These are phyloP conservation scores for Aphodius granarius DNA, from an alignment of 2,888 invertebrate species.

Conservation along the genomic window DNA sequence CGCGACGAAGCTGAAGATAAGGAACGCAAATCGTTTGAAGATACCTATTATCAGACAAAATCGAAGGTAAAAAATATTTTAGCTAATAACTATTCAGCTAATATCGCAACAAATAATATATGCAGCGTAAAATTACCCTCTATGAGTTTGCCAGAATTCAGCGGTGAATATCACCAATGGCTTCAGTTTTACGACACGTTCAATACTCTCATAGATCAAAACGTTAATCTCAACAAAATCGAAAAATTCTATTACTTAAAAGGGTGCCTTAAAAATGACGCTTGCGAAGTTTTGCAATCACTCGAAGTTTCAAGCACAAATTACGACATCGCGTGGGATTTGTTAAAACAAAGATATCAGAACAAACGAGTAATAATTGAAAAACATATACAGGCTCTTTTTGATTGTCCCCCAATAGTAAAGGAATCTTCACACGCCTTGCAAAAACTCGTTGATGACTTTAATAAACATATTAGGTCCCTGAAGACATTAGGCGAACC, in stretches of 20 bases:
- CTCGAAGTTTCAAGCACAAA: slow-evolving; percentile 23
- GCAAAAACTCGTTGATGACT: slow-evolving; percentile 31
- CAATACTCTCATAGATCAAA: slow-evolving; percentile 24
- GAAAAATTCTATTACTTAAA: slow-evolving; percentile 30
- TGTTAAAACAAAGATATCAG: slow-evolving; percentile 32
- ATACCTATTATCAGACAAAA: neutral
- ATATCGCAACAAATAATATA: neutral
- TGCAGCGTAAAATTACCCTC: slow-evolving; percentile 20
- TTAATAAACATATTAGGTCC: slow-evolving; percentile 34
- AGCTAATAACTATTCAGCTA: neutral
- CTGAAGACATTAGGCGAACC: slow-evolving; percentile 33
- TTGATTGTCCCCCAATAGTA: slow-evolving; percentile 25
- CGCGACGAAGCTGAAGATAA: neutral
- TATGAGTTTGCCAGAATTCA: slow-evolving; percentile 23
- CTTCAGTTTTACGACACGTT: slow-evolving; percentile 27
- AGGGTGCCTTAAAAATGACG: slow-evolving; percentile 28
- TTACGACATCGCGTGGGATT: slow-evolving; percentile 28
- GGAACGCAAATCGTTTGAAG: slow-evolving; percentile 6
- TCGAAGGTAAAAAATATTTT: neutral
- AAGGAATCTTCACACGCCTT: slow-evolving; percentile 26
- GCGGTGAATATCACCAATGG: slow-evolving; percentile 26
- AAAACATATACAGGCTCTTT: slow-evolving; percentile 32
- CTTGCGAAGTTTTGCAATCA: slow-evolving; percentile 25
- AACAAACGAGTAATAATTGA: slow-evolving; percentile 35
- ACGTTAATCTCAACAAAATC: slow-evolving; percentile 20